These are phyloP conservation scores for Geothlypis trichas DNA, from an alignment of 2,113 vertebrate species.

Conservation along the genomic window DNA sequence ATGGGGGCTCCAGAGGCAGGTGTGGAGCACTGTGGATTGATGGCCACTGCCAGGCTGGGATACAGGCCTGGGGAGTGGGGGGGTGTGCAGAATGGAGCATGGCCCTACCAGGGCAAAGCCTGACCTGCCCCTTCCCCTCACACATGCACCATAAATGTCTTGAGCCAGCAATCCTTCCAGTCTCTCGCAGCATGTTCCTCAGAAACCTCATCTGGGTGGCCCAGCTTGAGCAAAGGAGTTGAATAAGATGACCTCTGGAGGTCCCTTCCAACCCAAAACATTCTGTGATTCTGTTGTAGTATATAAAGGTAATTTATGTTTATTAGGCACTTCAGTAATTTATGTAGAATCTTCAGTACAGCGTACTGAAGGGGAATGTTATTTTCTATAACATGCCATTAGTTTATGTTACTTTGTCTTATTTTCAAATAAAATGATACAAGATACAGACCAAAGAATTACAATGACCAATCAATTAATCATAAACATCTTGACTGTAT, in stretches of 20 bases:
- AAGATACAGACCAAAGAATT: neutral
- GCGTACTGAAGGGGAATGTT: neutral
- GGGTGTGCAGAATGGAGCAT: neutral
- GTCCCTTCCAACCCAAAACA: neutral
- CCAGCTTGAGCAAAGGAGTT: neutral
- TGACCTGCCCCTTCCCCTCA: neutral
- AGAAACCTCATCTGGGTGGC: neutral
- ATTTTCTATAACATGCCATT: neutral
- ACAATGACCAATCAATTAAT: neutral
- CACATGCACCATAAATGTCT: accelerated
- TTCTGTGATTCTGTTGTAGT: neutral
- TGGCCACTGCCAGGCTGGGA: neutral
- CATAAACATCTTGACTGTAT: neutral
- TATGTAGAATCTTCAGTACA: neutral
- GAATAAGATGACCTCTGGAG: neutral
- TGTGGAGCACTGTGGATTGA: neutral
- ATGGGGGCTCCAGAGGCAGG: neutral
- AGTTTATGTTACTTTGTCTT: neutral
- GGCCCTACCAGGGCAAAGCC: too few relatives aligned
- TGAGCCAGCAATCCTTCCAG: too few relatives aligned
- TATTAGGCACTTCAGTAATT: neutral
- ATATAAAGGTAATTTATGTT: neutral
- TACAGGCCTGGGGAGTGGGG: neutral
- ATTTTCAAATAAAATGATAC: neutral
- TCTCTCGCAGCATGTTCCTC: neutral